Evolutionary conservation across 2,113 vertebrate genomes (phyloP).

Genomic region (Charadrius vociferus): DNA sequence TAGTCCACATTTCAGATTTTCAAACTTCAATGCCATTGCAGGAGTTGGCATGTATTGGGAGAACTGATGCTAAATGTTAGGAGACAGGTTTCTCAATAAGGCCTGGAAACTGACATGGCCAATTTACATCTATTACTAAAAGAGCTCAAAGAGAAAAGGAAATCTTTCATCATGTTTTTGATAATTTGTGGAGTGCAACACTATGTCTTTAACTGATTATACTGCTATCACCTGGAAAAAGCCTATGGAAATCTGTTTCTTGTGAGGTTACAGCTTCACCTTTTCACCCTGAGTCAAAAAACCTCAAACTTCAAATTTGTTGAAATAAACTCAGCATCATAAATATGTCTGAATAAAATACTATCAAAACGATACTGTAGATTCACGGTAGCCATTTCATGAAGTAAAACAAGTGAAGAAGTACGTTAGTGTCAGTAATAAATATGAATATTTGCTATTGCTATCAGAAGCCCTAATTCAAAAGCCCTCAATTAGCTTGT

Average conservation of each 20-base stretch:
- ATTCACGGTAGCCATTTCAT: not conserved
- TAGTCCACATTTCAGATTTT: not conserved
- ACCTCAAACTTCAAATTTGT: not conserved
- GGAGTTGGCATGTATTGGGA: not conserved
- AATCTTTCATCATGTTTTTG: not conserved
- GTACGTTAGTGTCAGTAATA: not conserved
- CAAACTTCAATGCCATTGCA: not conserved
- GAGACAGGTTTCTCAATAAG: not conserved
- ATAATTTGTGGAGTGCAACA: not conserved
- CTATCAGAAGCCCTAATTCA: not conserved
- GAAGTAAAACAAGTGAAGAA: not conserved
- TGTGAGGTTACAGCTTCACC: not conserved
- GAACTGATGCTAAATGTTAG: not conserved
- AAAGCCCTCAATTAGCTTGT: not conserved
- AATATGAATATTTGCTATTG: not conserved
- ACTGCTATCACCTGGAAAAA: not conserved
- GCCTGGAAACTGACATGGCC: not conserved
- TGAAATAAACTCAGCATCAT: not conserved
- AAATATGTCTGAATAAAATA: not conserved
- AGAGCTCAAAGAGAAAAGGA: not conserved
- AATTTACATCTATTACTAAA: not conserved
- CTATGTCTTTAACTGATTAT: not conserved
- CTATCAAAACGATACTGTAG: not conserved
- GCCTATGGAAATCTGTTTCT: not conserved
- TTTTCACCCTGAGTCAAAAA: not conserved